These are phyloP conservation scores for Cygnus atratus DNA, from an alignment of 2,113 vertebrate species.

Conservation along the genomic window DNA sequence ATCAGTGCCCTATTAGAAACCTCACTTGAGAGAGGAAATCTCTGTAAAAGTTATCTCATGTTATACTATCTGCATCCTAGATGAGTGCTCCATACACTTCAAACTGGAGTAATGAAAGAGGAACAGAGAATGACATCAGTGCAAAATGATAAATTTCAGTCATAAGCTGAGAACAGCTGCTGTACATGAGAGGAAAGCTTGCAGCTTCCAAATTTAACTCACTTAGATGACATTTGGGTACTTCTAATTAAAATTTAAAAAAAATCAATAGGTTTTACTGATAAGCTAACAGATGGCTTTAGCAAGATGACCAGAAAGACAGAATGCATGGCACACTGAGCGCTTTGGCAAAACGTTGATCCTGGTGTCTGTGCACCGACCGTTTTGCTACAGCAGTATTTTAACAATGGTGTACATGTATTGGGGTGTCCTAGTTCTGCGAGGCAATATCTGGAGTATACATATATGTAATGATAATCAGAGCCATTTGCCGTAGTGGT, in stretches of 20 bases:
- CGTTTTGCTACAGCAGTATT: not conserved
- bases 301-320: slow-evolving; percentile 50
- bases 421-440: not conserved
- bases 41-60: not conserved
- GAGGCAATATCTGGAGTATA: not conserved
- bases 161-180: slow-evolving; percentile 67
- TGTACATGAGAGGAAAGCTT: slow-evolving; percentile 6
- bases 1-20: not conserved
- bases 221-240: slow-evolving; percentile 62
- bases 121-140: slow-evolving; percentile 43
- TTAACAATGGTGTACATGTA: fast-evolving
- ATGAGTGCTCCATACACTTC: not conserved
- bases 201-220: slow-evolving; percentile 64
- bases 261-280: slow-evolving; percentile 63
- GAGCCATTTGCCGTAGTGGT: not conserved
- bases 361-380: not conserved
- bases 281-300: slow-evolving; percentile 73
- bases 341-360: not conserved
- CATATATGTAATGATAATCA: fast-evolving
- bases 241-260: slow-evolving; percentile 71
- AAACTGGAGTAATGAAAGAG: slow-evolving; percentile 1
- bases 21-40: not conserved
- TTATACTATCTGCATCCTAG: fast-evolving
- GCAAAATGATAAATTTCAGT: slow-evolving; percentile 29
- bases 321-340: not conserved